Evolutionary conservation across 2,113 vertebrate genomes (phyloP), one percentile per base, ranked within the genome.

Genomic region (Epinephelus lanceolatus): DNA sequence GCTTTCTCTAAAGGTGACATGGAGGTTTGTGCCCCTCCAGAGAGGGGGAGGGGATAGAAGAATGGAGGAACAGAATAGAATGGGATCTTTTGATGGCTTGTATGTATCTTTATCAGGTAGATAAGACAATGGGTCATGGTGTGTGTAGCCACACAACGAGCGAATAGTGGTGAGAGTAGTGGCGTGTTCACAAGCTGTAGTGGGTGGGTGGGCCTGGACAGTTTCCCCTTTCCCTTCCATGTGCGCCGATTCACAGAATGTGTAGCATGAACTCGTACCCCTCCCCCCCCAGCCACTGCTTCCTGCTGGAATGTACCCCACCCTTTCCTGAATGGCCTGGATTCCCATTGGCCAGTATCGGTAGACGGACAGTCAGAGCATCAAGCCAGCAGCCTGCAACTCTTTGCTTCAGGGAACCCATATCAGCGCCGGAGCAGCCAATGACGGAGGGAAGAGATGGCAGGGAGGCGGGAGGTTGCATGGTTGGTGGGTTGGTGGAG

Each of bases 291-390:
- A 87, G 71, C 86, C 82, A 56, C 76, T 81, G 87, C 91, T 92
- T 94, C 92, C 93, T 94, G 92, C 91, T 93, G 91, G 88, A 95
- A 94, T 94, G 92, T 78, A 90, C 91, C 87, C 94, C 94, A 94
- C 94, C 94, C 93, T 94, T 94, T 94, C 93, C 93, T 93, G 94
- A 92, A 89, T 93, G 90, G 88, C 92, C 92, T 93, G 92, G 87
- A 92, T 94, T 91, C 83, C 81, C 78, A 94, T 94, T 95, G 94
- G 94, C 63, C 49, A 10, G 5, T 1, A 42, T 19, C 1, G 0
- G 27, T 45, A 66, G 89, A 93, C 21, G 45, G 93, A 85, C 87
- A 42, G 87, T 60, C 78, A 5, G n/a, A 17, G 45, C 75, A 74
- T 70, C 94, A 91, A 93, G 86, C 83, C 84, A 55, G 74, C 71